Percentiles rank a stretch among this genome's conserved stretches.
Evolutionary conservation across 2,113 vertebrate genomes (phyloP).

Genomic region (Penelope pileata): DNA sequence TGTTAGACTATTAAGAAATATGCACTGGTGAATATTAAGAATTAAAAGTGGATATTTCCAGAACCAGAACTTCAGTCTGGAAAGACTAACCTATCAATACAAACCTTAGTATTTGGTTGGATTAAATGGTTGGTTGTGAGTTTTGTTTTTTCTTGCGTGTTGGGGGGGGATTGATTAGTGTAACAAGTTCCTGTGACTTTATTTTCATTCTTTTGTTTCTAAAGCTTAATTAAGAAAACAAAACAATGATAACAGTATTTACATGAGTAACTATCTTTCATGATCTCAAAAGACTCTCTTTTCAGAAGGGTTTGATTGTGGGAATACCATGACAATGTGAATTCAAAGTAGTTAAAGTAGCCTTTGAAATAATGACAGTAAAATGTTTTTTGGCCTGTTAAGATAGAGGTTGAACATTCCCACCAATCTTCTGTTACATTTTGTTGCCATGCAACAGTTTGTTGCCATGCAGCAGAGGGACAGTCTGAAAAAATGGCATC

Average conservation of each 20-base stretch:
- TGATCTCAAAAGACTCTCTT: background rate
- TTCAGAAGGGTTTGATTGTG: background rate
- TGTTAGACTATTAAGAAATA: background rate
- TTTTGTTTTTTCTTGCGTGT: background rate
- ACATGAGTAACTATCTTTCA: background rate
- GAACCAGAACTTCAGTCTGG: slow-evolving; percentile 28
- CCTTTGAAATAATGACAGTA: background rate
- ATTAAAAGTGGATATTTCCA: background rate
- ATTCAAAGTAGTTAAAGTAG: background rate
- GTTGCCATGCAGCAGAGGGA: background rate
- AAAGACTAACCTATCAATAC: background rate
- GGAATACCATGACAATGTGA: background rate
- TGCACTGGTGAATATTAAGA: background rate
- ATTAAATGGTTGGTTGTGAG: background rate
- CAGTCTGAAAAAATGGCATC: background rate
- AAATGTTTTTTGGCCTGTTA: background rate
- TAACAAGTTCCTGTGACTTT: slow-evolving; percentile 41
- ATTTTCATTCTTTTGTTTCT: slow-evolving; percentile 38
- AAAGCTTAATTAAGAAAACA: slow-evolving; percentile 6
- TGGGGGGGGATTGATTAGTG: background rate
- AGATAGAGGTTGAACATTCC: background rate
- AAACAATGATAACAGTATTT: slow-evolving; percentile 21
- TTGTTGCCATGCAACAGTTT: background rate
- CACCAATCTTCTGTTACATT: background rate
- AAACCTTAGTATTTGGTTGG: too few species aligned